A percentile compares a stretch with the other conserved stretches of the same genome.
phyloP scores from a whole-genome alignment of 2,888 invertebrate species.

The Cancer borealis region DNA sequence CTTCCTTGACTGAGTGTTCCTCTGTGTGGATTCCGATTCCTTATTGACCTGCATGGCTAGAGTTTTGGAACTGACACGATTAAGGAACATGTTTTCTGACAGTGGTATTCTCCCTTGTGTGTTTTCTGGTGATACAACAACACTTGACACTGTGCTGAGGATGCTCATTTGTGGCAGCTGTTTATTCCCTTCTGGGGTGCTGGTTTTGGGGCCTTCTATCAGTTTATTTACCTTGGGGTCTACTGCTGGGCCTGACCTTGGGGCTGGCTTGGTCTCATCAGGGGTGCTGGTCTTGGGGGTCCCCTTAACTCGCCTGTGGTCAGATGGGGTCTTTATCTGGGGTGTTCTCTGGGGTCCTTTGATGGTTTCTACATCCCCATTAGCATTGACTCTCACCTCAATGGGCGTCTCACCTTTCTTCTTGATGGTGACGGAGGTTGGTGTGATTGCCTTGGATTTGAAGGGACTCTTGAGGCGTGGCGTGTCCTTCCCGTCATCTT shows the following conservation, averaged over 20 bases:
- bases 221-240: slow-evolving; percentile 53
- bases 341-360: slow-evolving; percentile 59
- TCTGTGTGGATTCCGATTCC: slow-evolving; percentile 45
- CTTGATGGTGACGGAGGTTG: slow-evolving; percentile 58
- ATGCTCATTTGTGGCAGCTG: slow-evolving; percentile 76
- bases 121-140: slow-evolving; percentile 76
- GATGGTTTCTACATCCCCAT: slow-evolving; percentile 20
- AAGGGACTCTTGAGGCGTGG: slow-evolving; percentile 74
- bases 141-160: slow-evolving; percentile 76
- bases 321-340: slow-evolving; percentile 39
- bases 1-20: neutral
- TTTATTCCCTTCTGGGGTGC: slow-evolving; percentile 76
- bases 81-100: slow-evolving; percentile 60
- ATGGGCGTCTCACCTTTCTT: slow-evolving; percentile 44
- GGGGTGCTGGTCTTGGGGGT: slow-evolving; percentile 76
- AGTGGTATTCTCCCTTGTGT: slow-evolving; percentile 56
- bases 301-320: slow-evolving; percentile 42
- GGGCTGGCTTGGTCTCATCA: slow-evolving; percentile 57
- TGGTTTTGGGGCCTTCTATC: slow-evolving; percentile 72
- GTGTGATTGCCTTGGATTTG: slow-evolving; percentile 61
- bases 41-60: slow-evolving; percentile 46
- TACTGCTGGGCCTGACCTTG: slow-evolving; percentile 38
- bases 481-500: slow-evolving; percentile 62
- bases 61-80: slow-evolving; percentile 34
- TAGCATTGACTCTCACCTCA: slow-evolving; percentile 17